Conservation (phyloP, 2,888 invertebrate species). For the Neoscelio sp. region DNA sequence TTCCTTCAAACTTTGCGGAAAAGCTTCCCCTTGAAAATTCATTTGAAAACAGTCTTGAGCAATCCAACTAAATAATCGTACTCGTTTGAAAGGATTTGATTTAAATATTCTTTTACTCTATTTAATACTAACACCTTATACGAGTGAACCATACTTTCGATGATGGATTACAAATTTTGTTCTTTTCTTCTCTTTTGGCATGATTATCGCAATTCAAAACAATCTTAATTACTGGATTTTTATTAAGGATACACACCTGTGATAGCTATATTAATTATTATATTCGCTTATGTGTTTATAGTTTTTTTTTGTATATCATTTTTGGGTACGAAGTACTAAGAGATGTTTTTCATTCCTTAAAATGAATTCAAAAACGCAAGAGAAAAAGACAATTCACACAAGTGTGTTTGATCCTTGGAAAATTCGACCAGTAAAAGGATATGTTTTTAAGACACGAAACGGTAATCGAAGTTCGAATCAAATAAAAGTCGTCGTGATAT, state of each 20-base stretch:
- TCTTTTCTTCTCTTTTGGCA: constrained; percentile 9
- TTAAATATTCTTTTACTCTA: no score
- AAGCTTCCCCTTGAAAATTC: constrained; percentile 9
- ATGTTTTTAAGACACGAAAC: constrained; percentile 60
- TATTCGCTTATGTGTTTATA: constrained; percentile 7
- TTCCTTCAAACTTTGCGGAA: not conserved
- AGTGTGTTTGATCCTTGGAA: constrained; percentile 33
- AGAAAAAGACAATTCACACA: constrained; percentile 13
- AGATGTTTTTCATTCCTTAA: constrained; percentile 6
- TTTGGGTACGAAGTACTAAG: no score
- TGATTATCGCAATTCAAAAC: constrained; percentile 25
- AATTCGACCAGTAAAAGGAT: constrained; percentile 24
- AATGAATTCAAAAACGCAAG: not conserved
- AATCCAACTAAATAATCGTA: constrained; percentile 54
- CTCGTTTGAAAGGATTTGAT: constrained; percentile 9
- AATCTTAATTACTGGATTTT: constrained; percentile 14
- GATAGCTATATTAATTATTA: constrained; percentile 17
- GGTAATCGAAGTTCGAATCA: constrained; percentile 56
- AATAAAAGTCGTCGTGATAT: no score
- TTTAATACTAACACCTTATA: constrained; percentile 46
- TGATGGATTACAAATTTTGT: constrained; percentile 16
- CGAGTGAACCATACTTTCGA: constrained; percentile 52
- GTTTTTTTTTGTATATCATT: not conserved
- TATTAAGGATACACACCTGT: constrained; percentile 31
- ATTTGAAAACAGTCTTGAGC: constrained; percentile 50